Conservation (phyloP, 2,888 invertebrate species). For the Heliconius hortense region DNA sequence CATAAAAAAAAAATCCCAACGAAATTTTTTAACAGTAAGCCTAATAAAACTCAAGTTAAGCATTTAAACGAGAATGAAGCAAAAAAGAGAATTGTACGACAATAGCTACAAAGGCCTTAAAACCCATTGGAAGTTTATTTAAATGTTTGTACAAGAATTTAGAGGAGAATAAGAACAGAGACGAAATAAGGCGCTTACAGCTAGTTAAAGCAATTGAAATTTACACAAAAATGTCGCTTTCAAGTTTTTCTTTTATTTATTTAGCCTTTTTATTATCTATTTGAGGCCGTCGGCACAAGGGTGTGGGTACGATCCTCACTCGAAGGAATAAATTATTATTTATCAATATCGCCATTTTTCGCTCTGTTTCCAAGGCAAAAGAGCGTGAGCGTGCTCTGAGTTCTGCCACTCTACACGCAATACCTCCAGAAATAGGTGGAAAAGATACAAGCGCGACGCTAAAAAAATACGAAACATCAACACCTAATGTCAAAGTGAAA, state of each 20-base stretch:
- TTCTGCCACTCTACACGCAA: too few relatives aligned
- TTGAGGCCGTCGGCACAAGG: not conserved
- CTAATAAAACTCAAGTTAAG: slow-evolving; percentile 1
- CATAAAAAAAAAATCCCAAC: not conserved
- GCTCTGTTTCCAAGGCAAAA: too few relatives aligned
- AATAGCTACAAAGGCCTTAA: slow-evolving; percentile 25
- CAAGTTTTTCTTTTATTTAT: not conserved
- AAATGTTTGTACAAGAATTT: slow-evolving; percentile 33
- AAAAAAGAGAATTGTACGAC: slow-evolving; percentile 27
- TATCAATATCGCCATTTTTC: too few relatives aligned
- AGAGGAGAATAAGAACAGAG: slow-evolving; percentile 19
- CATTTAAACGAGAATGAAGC: not conserved
- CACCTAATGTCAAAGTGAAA: too few relatives aligned
- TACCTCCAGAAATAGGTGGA: too few relatives aligned
- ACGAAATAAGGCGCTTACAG: slow-evolving; percentile 27
- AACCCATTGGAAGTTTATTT: slow-evolving; percentile 35
- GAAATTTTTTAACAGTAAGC: not conserved
- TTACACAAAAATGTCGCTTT: slow-evolving; percentile 10
- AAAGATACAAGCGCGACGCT: too few relatives aligned
- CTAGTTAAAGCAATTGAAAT: not conserved
- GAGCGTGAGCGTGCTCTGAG: too few relatives aligned
- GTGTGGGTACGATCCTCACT: too few relatives aligned
- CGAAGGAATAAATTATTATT: too few relatives aligned
- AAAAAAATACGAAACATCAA: too few relatives aligned
- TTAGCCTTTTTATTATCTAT: not conserved